A percentile compares a stretch with the other conserved stretches of the same genome.
phyloP scores from a whole-genome alignment of 2,888 invertebrate species.

The Pyrgus malvae region DNA sequence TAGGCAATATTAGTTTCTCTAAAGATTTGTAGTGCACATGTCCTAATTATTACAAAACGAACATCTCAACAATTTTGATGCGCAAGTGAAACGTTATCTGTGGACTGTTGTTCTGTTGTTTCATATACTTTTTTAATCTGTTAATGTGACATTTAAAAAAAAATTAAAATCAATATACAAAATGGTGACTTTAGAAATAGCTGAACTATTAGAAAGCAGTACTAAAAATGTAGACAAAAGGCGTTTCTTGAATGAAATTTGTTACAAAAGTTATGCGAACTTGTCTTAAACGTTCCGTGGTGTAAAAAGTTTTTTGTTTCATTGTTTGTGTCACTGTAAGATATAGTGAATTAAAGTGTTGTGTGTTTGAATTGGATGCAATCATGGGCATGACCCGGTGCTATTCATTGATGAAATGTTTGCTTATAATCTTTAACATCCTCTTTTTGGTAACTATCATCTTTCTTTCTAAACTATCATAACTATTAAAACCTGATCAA shows the following conservation, averaged over 20 bases:
- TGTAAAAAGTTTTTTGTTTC: no score
- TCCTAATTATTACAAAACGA: no score
- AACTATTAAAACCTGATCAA: neutral
- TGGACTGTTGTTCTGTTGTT: no score
- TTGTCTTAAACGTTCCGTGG: neutral
- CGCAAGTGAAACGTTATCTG: no score
- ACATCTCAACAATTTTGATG: no score
- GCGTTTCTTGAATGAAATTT: slow-evolving; percentile 9
- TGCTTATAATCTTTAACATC: slow-evolving; percentile 86
- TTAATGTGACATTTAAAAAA: neutral
- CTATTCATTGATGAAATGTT: slow-evolving; percentile 86
- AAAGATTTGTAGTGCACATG: no score
- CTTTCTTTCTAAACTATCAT: no score
- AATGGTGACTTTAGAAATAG: neutral
- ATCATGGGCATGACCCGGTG: slow-evolving; percentile 87
- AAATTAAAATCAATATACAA: slow-evolving; percentile 4
- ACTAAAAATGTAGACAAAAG: slow-evolving; percentile 30
- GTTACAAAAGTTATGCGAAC: neutral
- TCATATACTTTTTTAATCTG: no score
- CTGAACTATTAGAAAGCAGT: slow-evolving; percentile 22
- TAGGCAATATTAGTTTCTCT: no score
- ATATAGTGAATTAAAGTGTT: no score
- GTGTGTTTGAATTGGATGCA: no score
- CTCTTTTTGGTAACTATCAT: slow-evolving; percentile 88
- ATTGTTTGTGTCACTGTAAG: no score